Base-by-base conservation (phyloP, 2,797 vertebrate genomes). In the Octomys mimax region DNA sequence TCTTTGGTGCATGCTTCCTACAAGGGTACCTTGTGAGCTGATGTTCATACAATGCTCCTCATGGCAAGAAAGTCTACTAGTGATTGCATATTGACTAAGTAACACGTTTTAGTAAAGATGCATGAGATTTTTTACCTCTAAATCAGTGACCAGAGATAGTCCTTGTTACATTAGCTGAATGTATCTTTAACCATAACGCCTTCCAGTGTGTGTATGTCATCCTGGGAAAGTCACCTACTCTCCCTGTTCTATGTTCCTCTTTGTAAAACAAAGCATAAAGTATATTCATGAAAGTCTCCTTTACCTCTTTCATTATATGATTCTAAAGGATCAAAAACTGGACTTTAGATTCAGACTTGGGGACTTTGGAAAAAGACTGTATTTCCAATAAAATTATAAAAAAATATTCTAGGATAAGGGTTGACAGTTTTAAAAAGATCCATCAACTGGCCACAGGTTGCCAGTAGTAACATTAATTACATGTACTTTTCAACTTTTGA, bases 401-500 rank as follows among this genome's bases (percentile, higher is more conserved):
- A 86, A 87, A 78, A 92, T 62, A 87, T 46, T 87, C 33, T 68
- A 91, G 28, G 52, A 78, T 90, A 88, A 75, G 1, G 22, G 2
- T 88, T 36, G n/a, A 88, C 68, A 33, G 4, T 59, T 89, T 95
- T 89, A 18, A 66, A 94, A 92, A 85, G 79, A 93, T 79, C 61
- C 18, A 31, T 22, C 42, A 68, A 87, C 18, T 79, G 36, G 12
- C 59, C 12, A 71, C 68, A 31, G 2, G 26, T 46, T 75, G 79
- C 28, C 39, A 89, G 19, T 31, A 49, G 46, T 57, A 77, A 59
- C 19, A 78, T 46, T 54, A 64, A 49, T 9, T 87, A 9, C 31
- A 94, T 31, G 6, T 5, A 42, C 71, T 92, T 90, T 33, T 87
- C 31, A 96, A 91, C 26, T 83, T 83, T 83, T 62, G 49, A 83